Evolutionary conservation across 2,113 vertebrate species (phyloP).

Genomic region (Perccottus glenii): DNA sequence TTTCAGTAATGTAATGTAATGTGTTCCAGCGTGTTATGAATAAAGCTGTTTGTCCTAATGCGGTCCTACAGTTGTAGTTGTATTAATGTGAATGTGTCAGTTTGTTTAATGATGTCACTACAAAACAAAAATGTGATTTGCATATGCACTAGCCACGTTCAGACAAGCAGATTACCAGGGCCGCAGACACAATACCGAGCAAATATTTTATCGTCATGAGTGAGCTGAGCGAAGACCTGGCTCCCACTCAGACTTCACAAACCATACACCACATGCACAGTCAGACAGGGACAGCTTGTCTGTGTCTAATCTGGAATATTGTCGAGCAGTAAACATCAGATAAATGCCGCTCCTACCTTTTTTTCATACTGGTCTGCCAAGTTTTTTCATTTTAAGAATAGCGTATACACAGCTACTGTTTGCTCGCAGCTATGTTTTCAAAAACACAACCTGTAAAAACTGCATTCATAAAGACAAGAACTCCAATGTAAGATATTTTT

Average conservation of each 20-base stretch:
- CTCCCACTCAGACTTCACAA: slow-evolving; percentile 21
- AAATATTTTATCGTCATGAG: slow-evolving; percentile 31
- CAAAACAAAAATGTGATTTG: slow-evolving; percentile 32
- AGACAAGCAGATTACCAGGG: slow-evolving; percentile 35
- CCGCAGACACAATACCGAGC: slow-evolving; percentile 18
- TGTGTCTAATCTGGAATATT: slow-evolving; percentile 24
- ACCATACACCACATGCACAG: slow-evolving; percentile 37
- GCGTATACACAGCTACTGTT: no score
- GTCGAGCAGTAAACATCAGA: slow-evolving; percentile 15
- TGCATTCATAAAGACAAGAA: neutral
- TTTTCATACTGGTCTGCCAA: neutral
- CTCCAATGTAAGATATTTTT: neutral
- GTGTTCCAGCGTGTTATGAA: no score
- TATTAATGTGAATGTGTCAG: neutral
- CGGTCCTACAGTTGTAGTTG: no score
- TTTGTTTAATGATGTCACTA: slow-evolving; percentile 19
- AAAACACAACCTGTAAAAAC: neutral
- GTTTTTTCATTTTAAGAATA: neutral
- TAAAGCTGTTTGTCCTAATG: no score
- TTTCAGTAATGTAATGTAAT: no score
- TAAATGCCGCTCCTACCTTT: neutral
- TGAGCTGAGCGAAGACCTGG: slow-evolving; percentile 31
- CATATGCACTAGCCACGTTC: slow-evolving; percentile 32
- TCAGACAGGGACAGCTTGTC: slow-evolving; percentile 32
- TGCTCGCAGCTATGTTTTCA: no score